Evolutionary conservation across 2,113 vertebrate genomes (phyloP).

Genomic region (Colaptes auratus): DNA sequence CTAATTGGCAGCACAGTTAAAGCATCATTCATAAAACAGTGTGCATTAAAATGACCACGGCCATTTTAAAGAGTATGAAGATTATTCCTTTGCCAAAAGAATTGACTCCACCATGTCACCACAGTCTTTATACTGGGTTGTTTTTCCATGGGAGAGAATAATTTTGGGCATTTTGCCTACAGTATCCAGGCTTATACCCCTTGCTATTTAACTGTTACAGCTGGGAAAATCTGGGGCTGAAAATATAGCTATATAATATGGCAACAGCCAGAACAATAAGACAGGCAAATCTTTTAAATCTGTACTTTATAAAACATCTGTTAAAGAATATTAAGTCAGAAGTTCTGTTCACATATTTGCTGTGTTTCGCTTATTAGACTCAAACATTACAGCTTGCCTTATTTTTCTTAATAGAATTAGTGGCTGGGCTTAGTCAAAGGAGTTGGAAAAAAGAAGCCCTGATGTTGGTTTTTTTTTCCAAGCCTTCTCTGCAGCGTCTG

Average conservation of each 20-base stretch:
- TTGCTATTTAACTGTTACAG: constrained; percentile 35
- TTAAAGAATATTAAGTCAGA: constrained; percentile 66
- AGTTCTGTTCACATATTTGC: constrained; percentile 64
- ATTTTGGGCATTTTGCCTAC: constrained; percentile 51
- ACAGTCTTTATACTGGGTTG: background rate
- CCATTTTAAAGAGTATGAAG: constrained; percentile 27
- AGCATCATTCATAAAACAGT: constrained; percentile 55
- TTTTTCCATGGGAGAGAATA: constrained; percentile 45
- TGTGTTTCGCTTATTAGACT: constrained; percentile 51
- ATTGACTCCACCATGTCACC: constrained; percentile 40
- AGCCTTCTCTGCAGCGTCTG: background rate
- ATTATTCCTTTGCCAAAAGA: constrained; percentile 40
- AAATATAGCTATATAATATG: constrained; percentile 23
- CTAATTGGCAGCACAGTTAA: constrained; percentile 57
- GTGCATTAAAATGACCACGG: constrained; percentile 38
- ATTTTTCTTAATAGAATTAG: constrained; percentile 59
- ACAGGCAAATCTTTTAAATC: constrained; percentile 67
- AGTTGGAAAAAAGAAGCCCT: background rate
- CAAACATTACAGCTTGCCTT: constrained; percentile 42
- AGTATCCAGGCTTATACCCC: constrained; percentile 33
- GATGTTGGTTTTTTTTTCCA: background rate
- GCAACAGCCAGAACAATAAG: constrained; percentile 49
- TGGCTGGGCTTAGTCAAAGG: background rate
- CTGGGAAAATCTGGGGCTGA: constrained; percentile 63
- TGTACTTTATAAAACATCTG: constrained; percentile 66